Evolutionary conservation across 2,888 invertebrate genomes (phyloP), one percentile per base, ranked within the genome.

Genomic region (Acanthococcus lagerstroemiae): DNA sequence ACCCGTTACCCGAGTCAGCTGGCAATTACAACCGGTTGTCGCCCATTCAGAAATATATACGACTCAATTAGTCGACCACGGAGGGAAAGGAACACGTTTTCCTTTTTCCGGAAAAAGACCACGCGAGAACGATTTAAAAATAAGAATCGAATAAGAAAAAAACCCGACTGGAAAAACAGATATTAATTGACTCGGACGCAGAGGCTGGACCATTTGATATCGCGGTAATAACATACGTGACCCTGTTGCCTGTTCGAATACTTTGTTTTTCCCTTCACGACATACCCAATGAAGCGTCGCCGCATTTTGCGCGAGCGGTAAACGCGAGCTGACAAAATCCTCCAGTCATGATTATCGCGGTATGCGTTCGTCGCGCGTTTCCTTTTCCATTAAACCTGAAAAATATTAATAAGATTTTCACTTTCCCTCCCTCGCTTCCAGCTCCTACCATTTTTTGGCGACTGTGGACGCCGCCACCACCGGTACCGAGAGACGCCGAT

Each of bases 341-440:
- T 24, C 25, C 22, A 26, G 26, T 26, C 55, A 55, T 27, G 55
- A 55, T 17, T 15, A 27, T 26, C 26, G 22, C 9, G 26, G 48
- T 15, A 17, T 6, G 22, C 44, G 4, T 9, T 27, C 22, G n/a
- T n/a, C n/a, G 1, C 15, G 9, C 9, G n/a, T 37, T 22, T 3
- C 44, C 44, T 45, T 15, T 45, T 5, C 15, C 26, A 2, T 55
- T 12, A n/a, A n/a, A n/a, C n/a, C n/a, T n/a, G n/a, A n/a, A n/a
- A 65, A 65, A 55, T 46, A 26, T 45, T 46, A 61, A 65, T 65
- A 55, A 46, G 22, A 24, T 37, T 37, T 24, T 44, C 26, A 65
- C 26, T 26, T 22, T n/a, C 45, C 44, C 46, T 37, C 26, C 52
- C 44, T 46, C 46, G 45, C n/a, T 25, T 19, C 3, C 46, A 3